A percentile compares a stretch with the other conserved stretches of the same genome.
These are phyloP conservation scores for Albula glossodonta DNA, from an alignment of 2,113 vertebrate genomes.

Conservation along the genomic window DNA sequence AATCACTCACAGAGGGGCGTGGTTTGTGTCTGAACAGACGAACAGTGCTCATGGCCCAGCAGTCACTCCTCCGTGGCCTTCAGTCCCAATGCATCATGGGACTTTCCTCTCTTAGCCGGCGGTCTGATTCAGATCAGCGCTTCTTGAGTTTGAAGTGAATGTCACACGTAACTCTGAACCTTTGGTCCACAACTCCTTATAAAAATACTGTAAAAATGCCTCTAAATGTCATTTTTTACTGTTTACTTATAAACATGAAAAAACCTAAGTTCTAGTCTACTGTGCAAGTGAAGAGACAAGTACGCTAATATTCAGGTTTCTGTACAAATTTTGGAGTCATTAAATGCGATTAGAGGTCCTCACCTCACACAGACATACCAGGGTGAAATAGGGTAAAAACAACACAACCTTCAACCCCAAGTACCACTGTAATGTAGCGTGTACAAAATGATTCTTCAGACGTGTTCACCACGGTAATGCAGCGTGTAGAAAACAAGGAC, in stretches of 20 bases:
- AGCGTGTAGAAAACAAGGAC: conserved; percentile 29
- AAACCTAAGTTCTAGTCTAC: conserved; percentile 64
- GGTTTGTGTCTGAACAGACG: conserved; percentile 18
- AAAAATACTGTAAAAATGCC: conserved; percentile 77
- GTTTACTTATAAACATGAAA: conserved; percentile 71
- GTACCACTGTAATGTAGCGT: background rate
- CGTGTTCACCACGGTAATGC: background rate
- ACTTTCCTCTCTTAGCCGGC: background rate
- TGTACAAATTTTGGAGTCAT: conserved; percentile 64
- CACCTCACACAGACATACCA: conserved; percentile 48
- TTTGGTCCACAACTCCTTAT: conserved; percentile 70
- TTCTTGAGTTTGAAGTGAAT: conserved; percentile 53
- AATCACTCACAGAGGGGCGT: conserved; percentile 20
- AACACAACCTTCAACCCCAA: background rate
- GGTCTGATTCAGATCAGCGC: conserved; percentile 33
- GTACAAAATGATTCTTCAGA: conserved; percentile 13
- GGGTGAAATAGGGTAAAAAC: conserved; percentile 44
- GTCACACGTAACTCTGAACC: conserved; percentile 59
- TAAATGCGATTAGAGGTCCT: conserved; percentile 46
- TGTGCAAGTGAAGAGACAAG: conserved; percentile 73
- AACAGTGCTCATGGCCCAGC: background rate
- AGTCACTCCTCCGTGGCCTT: background rate
- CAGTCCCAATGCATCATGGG: background rate
- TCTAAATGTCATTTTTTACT: conserved; percentile 60
- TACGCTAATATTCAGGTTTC: conserved; percentile 57